Evolutionary conservation across 1,140 invertebrate genomes (phyloP).

Genomic region (Drosophila ohnishii): DNA sequence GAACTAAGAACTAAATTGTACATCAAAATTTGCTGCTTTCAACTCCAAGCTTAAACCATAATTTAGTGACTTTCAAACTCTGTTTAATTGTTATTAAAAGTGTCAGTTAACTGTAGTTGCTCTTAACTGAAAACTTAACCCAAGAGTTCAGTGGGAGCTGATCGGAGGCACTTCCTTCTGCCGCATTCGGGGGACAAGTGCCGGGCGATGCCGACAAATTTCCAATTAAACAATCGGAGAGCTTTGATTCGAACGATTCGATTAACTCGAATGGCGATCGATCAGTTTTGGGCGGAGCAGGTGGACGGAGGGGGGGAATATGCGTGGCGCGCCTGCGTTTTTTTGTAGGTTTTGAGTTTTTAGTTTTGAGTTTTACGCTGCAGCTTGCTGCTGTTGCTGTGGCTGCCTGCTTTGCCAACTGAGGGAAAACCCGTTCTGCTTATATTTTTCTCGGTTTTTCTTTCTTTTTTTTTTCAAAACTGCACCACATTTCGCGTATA

Average conservation of each 20-base stretch:
- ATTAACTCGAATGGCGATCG: conserved; percentile 63
- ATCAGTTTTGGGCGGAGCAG: conserved; percentile 27
- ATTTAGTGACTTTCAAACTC: not conserved
- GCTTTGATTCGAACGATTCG: conserved; percentile 7
- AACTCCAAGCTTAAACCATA: not conserved
- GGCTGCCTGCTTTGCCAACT: conserved; percentile 56
- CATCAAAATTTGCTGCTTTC: not conserved
- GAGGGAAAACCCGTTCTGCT: conserved; percentile 41
- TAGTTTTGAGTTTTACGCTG: not conserved
- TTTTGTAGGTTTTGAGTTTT: not conserved
- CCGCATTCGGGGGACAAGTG: conserved; percentile 48
- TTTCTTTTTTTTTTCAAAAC: conserved; percentile 1
- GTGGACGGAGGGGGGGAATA: conserved; percentile 1
- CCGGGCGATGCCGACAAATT: conserved; percentile 36
- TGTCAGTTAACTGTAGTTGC: not conserved
- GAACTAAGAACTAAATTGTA: too few relatives aligned
- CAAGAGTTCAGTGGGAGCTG: conserved; percentile 30
- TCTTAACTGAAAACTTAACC: not conserved
- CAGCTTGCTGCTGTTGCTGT: not conserved
- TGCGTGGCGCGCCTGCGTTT: conserved; percentile 41
- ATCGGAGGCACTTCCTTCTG: conserved; percentile 49
- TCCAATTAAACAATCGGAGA: conserved; percentile 68
- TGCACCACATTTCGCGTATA: conserved; percentile 69
- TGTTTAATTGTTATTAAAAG: not conserved
- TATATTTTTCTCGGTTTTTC: conserved; percentile 9